Percentiles rank a stretch among this genome's conserved stretches.
Conservation (phyloP, 2,113 vertebrate genomes). For the Lophotis ruficrista region DNA sequence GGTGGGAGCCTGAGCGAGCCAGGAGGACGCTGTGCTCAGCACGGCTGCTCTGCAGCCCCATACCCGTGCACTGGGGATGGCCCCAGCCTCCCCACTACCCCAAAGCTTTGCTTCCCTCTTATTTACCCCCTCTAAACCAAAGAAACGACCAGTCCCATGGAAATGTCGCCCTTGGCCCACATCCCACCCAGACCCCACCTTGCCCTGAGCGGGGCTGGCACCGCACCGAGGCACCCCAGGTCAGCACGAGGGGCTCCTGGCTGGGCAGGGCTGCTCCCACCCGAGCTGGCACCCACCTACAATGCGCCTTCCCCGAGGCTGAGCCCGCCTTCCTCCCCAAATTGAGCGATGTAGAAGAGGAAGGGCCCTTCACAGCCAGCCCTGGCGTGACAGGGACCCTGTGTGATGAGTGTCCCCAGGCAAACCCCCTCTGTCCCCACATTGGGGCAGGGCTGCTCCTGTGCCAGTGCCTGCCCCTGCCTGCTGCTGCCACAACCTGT, state of each 20-base stretch:
- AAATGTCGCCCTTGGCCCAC: background rate
- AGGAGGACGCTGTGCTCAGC: background rate
- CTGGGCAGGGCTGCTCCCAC: background rate
- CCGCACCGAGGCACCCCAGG: background rate
- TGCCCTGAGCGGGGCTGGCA: rapidly evolving
- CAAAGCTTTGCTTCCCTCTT: background rate
- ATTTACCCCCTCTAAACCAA: constrained; percentile 22
- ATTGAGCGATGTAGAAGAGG: background rate
- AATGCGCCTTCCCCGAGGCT: rapidly evolving
- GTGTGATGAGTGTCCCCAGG: background rate
- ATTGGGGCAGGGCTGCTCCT: background rate
- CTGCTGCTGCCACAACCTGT: background rate
- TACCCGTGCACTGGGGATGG: background rate
- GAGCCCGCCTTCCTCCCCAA: background rate
- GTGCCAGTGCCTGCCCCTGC: background rate
- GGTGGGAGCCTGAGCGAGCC: background rate
- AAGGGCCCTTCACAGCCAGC: background rate
- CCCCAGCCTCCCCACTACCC: background rate
- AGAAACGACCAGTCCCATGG: background rate
- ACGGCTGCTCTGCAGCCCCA: background rate
- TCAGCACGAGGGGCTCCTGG: background rate
- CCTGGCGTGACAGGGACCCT: rapidly evolving
- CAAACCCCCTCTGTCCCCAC: background rate
- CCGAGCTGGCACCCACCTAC: background rate
- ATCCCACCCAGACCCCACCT: background rate